Percentiles rank a stretch among this genome's conserved stretches.
Evolutionary conservation across 2,113 vertebrate genomes (phyloP).

Genomic region (Aphyosemion australe): DNA sequence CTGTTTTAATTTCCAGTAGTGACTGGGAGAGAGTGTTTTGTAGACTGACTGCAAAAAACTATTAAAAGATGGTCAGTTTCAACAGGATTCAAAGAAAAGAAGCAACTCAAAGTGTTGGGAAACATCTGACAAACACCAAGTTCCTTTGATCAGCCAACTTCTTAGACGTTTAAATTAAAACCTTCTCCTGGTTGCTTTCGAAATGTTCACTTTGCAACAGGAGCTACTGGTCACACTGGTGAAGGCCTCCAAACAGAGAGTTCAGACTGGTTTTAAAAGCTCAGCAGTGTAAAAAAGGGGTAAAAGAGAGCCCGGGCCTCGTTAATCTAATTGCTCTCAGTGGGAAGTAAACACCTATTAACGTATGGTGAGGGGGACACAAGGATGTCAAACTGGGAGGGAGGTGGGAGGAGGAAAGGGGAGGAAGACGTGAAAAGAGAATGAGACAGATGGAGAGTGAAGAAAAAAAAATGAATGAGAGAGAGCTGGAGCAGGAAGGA

Average conservation of each 20-base stretch:
- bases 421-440: slow-evolving; percentile 42
- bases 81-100: not conserved
- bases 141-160: not conserved
- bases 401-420: slow-evolving; percentile 40
- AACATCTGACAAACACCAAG: not conserved
- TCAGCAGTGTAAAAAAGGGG: slow-evolving; percentile 44
- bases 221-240: not conserved
- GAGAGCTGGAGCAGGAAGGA: slow-evolving; percentile 12
- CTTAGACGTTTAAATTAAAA: slow-evolving; percentile 4
- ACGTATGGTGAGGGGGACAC: slow-evolving; percentile 63
- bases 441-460: slow-evolving; percentile 28
- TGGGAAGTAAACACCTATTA: slow-evolving; percentile 77
- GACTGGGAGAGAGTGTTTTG: slow-evolving; percentile 6
- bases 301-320: slow-evolving; percentile 41
- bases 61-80: slow-evolving; percentile 4
- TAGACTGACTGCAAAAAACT: slow-evolving; percentile 2
- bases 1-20: not conserved
- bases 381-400: slow-evolving; percentile 61
- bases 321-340: slow-evolving; percentile 75
- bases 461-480: slow-evolving; percentile 10
- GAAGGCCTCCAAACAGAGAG: slow-evolving; percentile 21
- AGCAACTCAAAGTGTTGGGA: not conserved
- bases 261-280: slow-evolving; percentile 51
- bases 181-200: not conserved
- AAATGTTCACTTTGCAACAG: slow-evolving; percentile 6